phyloP scores from a whole-genome alignment of 2,888 invertebrate species.

The Gymnosoma rotundatum region DNA sequence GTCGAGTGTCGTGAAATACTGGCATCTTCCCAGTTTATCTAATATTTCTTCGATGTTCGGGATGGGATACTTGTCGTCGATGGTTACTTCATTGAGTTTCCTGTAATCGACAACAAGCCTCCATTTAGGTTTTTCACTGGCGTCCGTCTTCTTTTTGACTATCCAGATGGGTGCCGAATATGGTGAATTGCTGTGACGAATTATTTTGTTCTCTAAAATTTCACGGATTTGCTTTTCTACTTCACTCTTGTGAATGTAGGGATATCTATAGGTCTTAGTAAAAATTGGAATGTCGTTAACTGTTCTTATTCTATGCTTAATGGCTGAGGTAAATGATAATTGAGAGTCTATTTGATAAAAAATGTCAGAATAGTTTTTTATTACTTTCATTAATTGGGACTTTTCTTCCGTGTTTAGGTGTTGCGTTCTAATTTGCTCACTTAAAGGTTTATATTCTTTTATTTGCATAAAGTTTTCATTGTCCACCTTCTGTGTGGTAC shows the following conservation, averaged over 20 bases:
- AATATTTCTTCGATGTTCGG: slow-evolving; percentile 56
- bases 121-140: slow-evolving; percentile 52
- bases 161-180: slow-evolving; percentile 47
- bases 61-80: slow-evolving; percentile 47
- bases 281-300: no score
- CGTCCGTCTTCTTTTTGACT: slow-evolving; percentile 47
- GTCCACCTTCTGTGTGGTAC: slow-evolving; percentile 24
- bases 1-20: slow-evolving; percentile 69
- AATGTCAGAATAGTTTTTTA: slow-evolving; percentile 23
- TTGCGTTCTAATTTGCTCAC: slow-evolving; percentile 26
- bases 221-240: slow-evolving; percentile 52
- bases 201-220: slow-evolving; percentile 49
- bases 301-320: slow-evolving; percentile 52
- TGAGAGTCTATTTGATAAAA: slow-evolving; percentile 33
- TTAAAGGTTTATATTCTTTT: slow-evolving; percentile 14
- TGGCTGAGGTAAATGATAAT: slow-evolving; percentile 38
- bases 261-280: slow-evolving; percentile 55
- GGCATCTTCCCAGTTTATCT: slow-evolving; percentile 54
- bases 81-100: slow-evolving; percentile 49
- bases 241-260: slow-evolving; percentile 49
- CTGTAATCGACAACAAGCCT: slow-evolving; percentile 54
- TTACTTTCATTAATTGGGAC: neutral
- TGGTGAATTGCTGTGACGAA: slow-evolving; percentile 49
- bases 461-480: slow-evolving; percentile 17
- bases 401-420: slow-evolving; percentile 47